Evolutionary conservation across 2,888 invertebrate genomes (phyloP).

Genomic region (Coelogynopora nodosa): DNA sequence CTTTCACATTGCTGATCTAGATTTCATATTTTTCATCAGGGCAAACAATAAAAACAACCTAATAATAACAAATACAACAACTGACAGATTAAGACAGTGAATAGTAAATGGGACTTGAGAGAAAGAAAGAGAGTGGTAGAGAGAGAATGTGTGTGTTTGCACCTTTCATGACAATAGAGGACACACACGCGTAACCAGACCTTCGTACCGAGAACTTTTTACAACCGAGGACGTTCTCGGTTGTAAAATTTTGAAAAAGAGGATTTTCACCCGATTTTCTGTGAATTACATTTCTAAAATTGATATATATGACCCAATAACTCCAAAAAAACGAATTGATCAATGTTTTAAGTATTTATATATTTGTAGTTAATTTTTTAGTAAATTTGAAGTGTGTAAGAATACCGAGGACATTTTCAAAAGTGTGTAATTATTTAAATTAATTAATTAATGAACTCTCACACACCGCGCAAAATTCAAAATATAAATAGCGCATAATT

Average conservation of each 20-base stretch:
- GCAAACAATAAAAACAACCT: no score
- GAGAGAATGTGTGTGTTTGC: no score
- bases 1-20: no score
- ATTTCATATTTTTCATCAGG: no score
- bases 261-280: neutral
- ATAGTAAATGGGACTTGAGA: no score
- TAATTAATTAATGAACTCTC: neutral
- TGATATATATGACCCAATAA: neutral
- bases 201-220: neutral
- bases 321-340: no score
- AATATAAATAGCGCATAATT: neutral
- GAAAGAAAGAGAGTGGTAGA: no score
- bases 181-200: neutral
- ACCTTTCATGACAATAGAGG: neutral
- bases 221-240: neutral
- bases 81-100: no score
- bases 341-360: neutral
- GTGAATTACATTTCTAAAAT: neutral
- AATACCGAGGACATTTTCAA: no score
- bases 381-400: neutral
- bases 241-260: neutral
- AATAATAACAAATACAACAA: no score
- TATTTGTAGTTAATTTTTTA: neutral
- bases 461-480: neutral
- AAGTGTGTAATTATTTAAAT: neutral